These are phyloP conservation scores for Glandiceps talaboti DNA, from an alignment of 53 echinoderm and acorn worm species.

Conservation along the genomic window DNA sequence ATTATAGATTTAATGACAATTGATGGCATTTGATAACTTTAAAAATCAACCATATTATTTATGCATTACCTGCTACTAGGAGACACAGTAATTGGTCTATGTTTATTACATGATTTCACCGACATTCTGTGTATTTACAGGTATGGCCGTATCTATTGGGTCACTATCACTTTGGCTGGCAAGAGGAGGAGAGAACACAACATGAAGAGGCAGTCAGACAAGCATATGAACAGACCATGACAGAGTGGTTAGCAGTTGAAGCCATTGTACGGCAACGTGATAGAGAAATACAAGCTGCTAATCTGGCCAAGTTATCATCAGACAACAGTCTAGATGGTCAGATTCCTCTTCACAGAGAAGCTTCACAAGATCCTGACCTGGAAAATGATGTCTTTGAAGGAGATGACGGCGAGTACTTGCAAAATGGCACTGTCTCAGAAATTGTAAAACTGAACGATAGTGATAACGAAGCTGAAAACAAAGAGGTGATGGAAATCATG, in stretches of 20 bases:
- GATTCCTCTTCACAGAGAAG: constrained; percentile 25
- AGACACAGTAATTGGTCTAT: background rate
- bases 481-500: constrained; percentile 30
- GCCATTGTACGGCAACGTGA: constrained; percentile 91
- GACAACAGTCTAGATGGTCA: constrained; percentile 82
- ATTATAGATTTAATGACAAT: no score
- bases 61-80: no score
- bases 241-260: constrained; percentile 99
- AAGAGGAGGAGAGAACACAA: constrained; percentile 44
- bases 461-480: constrained; percentile 69
- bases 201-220: constrained; percentile 58
- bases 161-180: constrained; percentile 78
- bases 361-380: constrained; percentile 65
- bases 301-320: constrained; percentile 57
- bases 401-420: background rate
- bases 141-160: constrained; percentile 96
- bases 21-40: no score
- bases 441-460: constrained; percentile 41
- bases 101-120: background rate
- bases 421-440: background rate
- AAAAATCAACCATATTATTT: no score
- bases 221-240: constrained; percentile 79
- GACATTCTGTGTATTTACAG: constrained; percentile 17
- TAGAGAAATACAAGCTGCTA: constrained; percentile 71
- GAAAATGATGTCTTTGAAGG: constrained; percentile 93